phyloP scores from a whole-genome alignment of 2,113 vertebrate species.

The Butastur rufipennis region DNA sequence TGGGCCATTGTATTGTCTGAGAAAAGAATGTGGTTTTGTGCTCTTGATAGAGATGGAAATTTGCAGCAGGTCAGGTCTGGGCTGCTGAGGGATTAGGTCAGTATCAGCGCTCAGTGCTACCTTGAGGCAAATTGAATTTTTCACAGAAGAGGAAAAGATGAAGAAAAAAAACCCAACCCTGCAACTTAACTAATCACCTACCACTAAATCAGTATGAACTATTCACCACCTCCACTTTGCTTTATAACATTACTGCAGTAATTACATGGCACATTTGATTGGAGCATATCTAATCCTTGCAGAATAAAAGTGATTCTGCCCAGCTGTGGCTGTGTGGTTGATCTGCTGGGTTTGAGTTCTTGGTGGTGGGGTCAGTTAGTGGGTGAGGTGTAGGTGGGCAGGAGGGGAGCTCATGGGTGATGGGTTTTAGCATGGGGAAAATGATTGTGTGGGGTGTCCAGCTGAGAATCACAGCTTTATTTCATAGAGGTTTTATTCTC shows the following conservation, averaged over 20 bases:
- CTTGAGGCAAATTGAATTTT: conserved; percentile 25
- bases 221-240: neutral
- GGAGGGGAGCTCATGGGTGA: neutral
- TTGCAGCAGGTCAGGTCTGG: neutral
- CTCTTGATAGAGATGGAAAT: neutral
- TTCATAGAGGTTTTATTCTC: neutral
- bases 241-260: neutral
- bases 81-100: conserved; percentile 34
- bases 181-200: neutral
- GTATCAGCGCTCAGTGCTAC: neutral
- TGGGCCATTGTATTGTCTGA: neutral
- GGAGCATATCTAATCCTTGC: neutral
- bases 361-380: neutral
- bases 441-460: neutral
- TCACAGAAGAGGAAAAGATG: neutral
- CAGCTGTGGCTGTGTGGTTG: neutral
- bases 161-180: neutral
- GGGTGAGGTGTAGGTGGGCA: neutral
- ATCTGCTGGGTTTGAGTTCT: neutral
- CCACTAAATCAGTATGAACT: neutral
- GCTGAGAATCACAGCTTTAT: neutral
- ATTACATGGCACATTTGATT: neutral
- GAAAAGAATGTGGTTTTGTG: conserved; percentile 28
- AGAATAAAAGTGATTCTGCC: neutral
- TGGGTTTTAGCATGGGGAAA: neutral